Percentiles rank a stretch among this genome's conserved stretches.
Evolutionary conservation across 1,140 invertebrate genomes (phyloP).

Genomic region (Lucilia cuprina): DNA sequence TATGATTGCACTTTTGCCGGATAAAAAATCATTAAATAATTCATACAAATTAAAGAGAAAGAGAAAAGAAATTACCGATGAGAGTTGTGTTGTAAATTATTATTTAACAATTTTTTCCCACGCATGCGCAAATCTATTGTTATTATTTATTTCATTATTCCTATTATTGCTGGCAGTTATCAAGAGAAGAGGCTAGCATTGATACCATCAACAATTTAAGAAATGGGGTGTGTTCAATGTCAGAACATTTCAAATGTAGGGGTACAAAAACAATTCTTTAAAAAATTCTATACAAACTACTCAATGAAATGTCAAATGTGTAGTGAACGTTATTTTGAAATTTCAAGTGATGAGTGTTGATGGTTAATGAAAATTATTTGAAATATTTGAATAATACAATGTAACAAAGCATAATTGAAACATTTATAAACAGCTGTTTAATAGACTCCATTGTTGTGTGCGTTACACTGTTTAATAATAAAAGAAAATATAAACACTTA

Average conservation of each 20-base stretch:
- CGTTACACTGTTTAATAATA: no score
- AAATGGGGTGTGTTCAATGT: conserved; percentile 31
- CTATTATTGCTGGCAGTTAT: background rate
- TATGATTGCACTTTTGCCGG: conserved; percentile 20
- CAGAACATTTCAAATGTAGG: background rate
- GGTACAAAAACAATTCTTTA: background rate
- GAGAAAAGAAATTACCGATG: background rate
- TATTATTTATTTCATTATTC: conserved; percentile 42
- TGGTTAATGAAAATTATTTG: no score
- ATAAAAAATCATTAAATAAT: background rate
- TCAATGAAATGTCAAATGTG: conserved; percentile 12
- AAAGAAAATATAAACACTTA: conserved; percentile 40
- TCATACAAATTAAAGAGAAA: background rate
- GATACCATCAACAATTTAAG: conserved; percentile 16
- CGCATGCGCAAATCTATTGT: conserved; percentile 52
- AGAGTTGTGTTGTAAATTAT: background rate
- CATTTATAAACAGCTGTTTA: background rate
- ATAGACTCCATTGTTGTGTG: no score
- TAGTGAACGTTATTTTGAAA: conserved; percentile 9
- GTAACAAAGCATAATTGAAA: background rate
- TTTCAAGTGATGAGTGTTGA: background rate
- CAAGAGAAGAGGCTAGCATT: background rate
- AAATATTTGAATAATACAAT: background rate
- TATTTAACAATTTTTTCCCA: conserved; percentile 26
- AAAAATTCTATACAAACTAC: background rate